These are phyloP conservation scores for Petromus typicus DNA, from an alignment of 2,113 vertebrate genomes.

Conservation along the genomic window DNA sequence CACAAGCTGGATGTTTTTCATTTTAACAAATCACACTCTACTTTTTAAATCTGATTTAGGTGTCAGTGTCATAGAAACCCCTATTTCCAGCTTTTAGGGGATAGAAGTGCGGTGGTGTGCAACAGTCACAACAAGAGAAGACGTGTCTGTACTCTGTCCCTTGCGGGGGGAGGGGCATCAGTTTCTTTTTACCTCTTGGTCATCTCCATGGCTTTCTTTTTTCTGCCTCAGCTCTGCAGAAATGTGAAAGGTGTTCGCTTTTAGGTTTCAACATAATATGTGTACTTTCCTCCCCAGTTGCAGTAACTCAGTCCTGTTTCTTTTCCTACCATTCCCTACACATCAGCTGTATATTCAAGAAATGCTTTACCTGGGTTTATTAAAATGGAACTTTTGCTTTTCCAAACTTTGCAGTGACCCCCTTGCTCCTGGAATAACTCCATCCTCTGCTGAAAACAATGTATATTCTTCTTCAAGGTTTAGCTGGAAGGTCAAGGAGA, in stretches of 20 bases:
- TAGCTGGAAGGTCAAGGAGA: not conserved
- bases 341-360: not conserved
- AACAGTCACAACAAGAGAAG: not conserved
- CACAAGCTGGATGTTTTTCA: not conserved
- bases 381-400: not conserved
- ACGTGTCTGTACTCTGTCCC: no score
- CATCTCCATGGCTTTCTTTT: not conserved
- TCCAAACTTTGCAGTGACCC: not conserved
- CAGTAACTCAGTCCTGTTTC: not conserved
- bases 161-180: no score
- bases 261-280: not conserved
- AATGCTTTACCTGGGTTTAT: not conserved
- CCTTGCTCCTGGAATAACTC: not conserved
- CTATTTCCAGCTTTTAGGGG: not conserved
- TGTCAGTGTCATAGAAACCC: not conserved
- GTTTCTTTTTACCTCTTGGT: not conserved
- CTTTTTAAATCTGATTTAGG: not conserved
- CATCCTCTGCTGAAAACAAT: not conserved
- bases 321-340: not conserved
- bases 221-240: not conserved
- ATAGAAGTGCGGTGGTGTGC: fast-evolving
- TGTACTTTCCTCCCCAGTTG: not conserved
- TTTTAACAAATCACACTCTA: not conserved
- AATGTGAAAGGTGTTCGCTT: not conserved
- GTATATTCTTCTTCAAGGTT: not conserved